Evolutionary conservation across 35 echinoderm and acorn worm species (phyloP).

Genomic region (Apostichopus parvimensis): DNA sequence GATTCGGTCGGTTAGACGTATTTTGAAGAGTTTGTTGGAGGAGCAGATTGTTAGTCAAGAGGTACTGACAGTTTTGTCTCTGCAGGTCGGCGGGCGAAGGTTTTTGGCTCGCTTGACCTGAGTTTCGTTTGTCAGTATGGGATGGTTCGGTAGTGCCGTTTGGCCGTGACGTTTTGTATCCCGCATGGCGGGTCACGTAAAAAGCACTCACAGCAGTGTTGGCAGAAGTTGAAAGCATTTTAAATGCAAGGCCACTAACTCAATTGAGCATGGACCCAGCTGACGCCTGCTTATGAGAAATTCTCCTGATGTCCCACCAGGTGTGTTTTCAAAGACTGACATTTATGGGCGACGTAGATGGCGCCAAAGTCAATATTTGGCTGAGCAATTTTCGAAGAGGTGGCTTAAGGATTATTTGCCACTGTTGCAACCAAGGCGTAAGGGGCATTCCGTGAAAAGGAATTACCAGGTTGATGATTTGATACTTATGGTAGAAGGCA

Average conservation of each 20-base stretch:
- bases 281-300: slow-evolving; percentile 54
- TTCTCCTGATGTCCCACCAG: slow-evolving; percentile 38
- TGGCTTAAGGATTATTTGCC: slow-evolving; percentile 64
- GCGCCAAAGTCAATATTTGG: slow-evolving; percentile 70
- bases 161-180: too few species aligned
- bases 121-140: too few species aligned
- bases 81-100: too few species aligned
- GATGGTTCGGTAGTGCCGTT: too few species aligned
- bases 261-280: slow-evolving; percentile 45
- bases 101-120: too few species aligned
- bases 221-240: slow-evolving; percentile 63
- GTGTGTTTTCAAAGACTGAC: slow-evolving; percentile 25
- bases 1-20: slow-evolving; percentile 60
- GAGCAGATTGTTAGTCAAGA: slow-evolving; percentile 58
- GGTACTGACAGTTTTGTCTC: too few species aligned
- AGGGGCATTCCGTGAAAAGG: neutral
- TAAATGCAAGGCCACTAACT: slow-evolving; percentile 63
- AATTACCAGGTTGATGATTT: too few species aligned
- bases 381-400: slow-evolving; percentile 57
- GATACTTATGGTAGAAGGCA: neutral
- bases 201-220: slow-evolving; percentile 55
- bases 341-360: slow-evolving; percentile 48
- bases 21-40: slow-evolving; percentile 50
- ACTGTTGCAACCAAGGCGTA: slow-evolving; percentile 1
- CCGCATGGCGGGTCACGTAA: too few species aligned